Base-by-base conservation (phyloP, 2,797 vertebrate species). In the Neopelma chrysocephalum region DNA sequence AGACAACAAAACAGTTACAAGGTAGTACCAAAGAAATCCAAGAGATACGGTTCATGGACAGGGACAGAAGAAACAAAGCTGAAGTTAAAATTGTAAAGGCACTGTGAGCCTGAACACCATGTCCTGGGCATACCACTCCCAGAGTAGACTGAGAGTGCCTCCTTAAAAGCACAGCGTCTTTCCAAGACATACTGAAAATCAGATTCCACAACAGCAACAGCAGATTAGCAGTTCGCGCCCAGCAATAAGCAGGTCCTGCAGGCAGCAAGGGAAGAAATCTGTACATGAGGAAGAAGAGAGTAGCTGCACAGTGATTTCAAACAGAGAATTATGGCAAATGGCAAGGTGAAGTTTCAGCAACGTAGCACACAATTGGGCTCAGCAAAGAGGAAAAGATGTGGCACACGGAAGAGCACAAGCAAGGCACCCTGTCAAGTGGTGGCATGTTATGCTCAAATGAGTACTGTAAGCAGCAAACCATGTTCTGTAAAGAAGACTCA, bases 351-450 rank as follows among this genome's bases (percentile, higher is more conserved):
- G 42, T 71, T 77, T 72, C 87, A 76, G 32, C 2, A 5, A 21
- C 1, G 25, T 42, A 64, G 29, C 4, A 7, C 23, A 40, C 0
- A 0, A 68, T 1, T 65, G 22, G 42, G 20, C n/a, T 82, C 72
- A 95, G 40, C 26, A 78, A 82, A 58, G 27, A 93, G 19, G 42
- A 85, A 32, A 45, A 93, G 26, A 4, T 2, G 19, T 34, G 21
- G 40, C n/a, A 60, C 5, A 1, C 0, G 2, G 43, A 80, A n/a
- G 6, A 36, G 23, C 27, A 48, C 32, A 32, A 51, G 43, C 21
- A 71, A 71, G 38, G 9, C 51, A n/a, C 18, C 10, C 48, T 94
- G 89, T 65, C 87, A 81, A 47, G 53, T 15, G 26, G 7, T 12
- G 3, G 8, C 3, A 43, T 15, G 11, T 48, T 57, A 61, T 1